These are phyloP conservation scores for Tursiops truncatus DNA, from an alignment of 2,113 vertebrate genomes.

Conservation along the genomic window DNA sequence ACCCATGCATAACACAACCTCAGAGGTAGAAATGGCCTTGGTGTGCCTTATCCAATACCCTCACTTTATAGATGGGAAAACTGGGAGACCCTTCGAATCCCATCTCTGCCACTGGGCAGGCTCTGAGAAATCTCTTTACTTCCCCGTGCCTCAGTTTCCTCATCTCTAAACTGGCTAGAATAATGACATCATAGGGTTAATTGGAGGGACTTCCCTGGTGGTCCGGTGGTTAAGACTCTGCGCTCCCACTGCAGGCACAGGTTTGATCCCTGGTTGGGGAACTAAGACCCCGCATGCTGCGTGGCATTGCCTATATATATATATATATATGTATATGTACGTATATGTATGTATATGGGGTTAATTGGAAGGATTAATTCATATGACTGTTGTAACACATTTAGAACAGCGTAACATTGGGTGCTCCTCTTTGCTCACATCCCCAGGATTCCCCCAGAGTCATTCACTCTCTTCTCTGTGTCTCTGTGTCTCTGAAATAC, in stretches of 20 bases:
- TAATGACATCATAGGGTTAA: neutral
- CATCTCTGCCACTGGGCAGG: neutral
- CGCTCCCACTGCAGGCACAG: neutral
- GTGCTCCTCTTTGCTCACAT: neutral
- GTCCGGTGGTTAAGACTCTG: neutral
- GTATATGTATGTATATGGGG: neutral
- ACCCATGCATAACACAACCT: neutral
- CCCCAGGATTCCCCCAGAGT: neutral
- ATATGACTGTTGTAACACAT: neutral
- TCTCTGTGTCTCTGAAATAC: neutral
- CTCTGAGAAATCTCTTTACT: neutral
- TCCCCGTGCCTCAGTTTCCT: neutral
- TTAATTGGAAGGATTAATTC: neutral
- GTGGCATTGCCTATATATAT: neutral
- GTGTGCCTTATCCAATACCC: neutral
- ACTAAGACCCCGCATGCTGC: neutral
- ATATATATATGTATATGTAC: rapidly evolving
- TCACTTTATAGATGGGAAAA: neutral
- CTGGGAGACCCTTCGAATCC: neutral
- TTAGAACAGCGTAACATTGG: neutral
- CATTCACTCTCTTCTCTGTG: neutral
- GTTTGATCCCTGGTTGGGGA: neutral
- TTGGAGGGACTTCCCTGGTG: neutral
- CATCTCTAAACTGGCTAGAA: neutral
- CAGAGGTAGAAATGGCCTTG: neutral